Percentiles rank a stretch among this genome's conserved stretches.
phyloP scores from a whole-genome alignment of 1,140 invertebrate species.

The Trypoxylus dichotomus region DNA sequence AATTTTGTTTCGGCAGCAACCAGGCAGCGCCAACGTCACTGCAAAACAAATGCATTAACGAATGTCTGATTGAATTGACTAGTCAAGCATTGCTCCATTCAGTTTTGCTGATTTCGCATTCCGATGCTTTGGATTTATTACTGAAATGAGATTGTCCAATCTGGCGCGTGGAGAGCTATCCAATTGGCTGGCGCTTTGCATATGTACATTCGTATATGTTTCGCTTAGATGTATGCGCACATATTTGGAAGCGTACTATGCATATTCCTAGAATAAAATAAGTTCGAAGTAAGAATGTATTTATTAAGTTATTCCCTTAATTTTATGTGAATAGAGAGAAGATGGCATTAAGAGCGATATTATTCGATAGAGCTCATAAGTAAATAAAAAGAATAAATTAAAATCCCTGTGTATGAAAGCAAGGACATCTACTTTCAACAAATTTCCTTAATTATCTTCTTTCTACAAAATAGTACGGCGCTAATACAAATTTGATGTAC shows the following conservation, averaged over 20 bases:
- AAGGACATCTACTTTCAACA: too few relatives aligned
- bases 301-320: too few relatives aligned
- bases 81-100: slow-evolving; percentile 27
- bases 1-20: slow-evolving; percentile 3
- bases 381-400: too few relatives aligned
- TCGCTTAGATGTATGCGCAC: neutral
- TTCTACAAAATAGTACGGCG: too few relatives aligned
- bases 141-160: slow-evolving; percentile 13
- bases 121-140: slow-evolving; percentile 20
- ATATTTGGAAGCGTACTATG: neutral
- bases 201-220: neutral
- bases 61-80: slow-evolving; percentile 30
- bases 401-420: too few relatives aligned
- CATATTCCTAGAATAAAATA: too few relatives aligned
- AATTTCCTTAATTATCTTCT: too few relatives aligned
- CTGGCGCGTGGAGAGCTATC: neutral
- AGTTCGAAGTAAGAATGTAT: too few relatives aligned
- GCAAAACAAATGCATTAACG: slow-evolving; percentile 29
- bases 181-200: neutral
- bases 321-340: too few relatives aligned
- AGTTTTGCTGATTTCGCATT: slow-evolving; percentile 29
- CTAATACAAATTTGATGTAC: too few relatives aligned
- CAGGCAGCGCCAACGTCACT: neutral
- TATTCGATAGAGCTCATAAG: too few relatives aligned
- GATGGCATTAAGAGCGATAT: too few relatives aligned